These are phyloP conservation scores for Leptinotarsa juncta DNA, from an alignment of 2,888 invertebrate species.

Conservation along the genomic window DNA sequence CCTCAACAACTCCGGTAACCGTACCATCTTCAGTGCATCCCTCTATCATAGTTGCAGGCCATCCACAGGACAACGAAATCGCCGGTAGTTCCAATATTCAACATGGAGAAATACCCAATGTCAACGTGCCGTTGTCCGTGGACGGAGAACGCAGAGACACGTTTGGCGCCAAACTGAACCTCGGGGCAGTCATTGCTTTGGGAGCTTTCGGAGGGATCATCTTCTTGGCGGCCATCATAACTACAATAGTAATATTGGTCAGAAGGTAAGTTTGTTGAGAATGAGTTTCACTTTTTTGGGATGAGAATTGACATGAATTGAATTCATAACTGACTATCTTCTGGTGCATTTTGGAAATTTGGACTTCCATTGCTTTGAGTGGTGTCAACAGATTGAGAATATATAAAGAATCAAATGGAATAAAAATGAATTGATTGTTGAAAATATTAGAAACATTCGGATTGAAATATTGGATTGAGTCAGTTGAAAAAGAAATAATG, in stretches of 20 bases:
- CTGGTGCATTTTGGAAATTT: too few species aligned
- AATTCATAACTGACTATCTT: too few species aligned
- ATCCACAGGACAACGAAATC: slow-evolving; percentile 87
- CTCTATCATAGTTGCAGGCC: slow-evolving; percentile 64
- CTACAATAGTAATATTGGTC: slow-evolving; percentile 88
- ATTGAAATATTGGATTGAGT: too few species aligned
- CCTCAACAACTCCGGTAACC: slow-evolving; percentile 52
- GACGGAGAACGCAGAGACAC: slow-evolving; percentile 71
- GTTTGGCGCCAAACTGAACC: slow-evolving; percentile 78
- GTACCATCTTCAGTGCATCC: slow-evolving; percentile 57
- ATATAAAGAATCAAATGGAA: too few species aligned
- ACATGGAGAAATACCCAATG: slow-evolving; percentile 75
- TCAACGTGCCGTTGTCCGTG: slow-evolving; percentile 76
- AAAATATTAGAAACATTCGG: too few species aligned
- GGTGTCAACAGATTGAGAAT: too few species aligned
- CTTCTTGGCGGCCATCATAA: slow-evolving; percentile 88
- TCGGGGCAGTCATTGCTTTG: slow-evolving; percentile 88
- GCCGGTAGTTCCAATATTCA: slow-evolving; percentile 67
- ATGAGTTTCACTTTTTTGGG: slow-evolving; percentile 14
- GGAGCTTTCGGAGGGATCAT: slow-evolving; percentile 93
- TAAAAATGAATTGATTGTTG: too few species aligned
- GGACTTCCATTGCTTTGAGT: too few species aligned
- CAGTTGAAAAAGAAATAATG: too few species aligned
- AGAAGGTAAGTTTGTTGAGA: slow-evolving; percentile 75
- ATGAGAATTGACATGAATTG: too few species aligned